Conservation (phyloP, 2,113 vertebrate species). For the Podarcis muralis region DNA sequence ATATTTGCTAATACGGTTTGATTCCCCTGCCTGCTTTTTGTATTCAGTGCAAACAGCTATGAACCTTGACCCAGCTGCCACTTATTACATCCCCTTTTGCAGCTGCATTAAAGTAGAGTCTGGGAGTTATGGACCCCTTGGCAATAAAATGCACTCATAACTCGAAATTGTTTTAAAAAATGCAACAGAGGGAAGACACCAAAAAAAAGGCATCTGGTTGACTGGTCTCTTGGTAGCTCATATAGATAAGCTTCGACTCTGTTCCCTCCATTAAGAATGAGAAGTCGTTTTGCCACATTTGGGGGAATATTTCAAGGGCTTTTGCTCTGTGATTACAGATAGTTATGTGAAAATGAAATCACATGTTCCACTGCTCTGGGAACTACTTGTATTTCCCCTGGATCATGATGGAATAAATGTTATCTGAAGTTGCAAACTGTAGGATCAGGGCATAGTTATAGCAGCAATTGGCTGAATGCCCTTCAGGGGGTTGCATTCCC, state of each 20-base stretch:
- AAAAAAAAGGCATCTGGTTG: neutral
- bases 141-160: slow-evolving; percentile 27
- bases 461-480: neutral
- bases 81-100: neutral
- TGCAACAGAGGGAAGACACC: neutral
- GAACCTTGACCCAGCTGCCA: neutral
- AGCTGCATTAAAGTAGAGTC: neutral
- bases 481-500: no score
- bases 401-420: neutral
- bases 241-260: neutral
- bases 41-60: neutral
- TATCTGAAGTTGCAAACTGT: neutral
- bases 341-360: neutral
- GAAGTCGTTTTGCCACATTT: neutral
- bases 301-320: neutral
- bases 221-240: neutral
- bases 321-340: neutral
- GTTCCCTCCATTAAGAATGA: neutral
- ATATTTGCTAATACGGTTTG: neutral
- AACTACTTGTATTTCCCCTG: neutral
- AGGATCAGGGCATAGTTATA: neutral
- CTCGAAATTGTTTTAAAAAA: slow-evolving; percentile 7
- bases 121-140: slow-evolving; percentile 1
- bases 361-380: neutral
- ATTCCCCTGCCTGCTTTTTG: neutral